A percentile compares a stretch with the other conserved stretches of the same genome.
phyloP scores from a whole-genome alignment of 1,140 invertebrate genomes.

The Phymastichus coffea region DNA sequence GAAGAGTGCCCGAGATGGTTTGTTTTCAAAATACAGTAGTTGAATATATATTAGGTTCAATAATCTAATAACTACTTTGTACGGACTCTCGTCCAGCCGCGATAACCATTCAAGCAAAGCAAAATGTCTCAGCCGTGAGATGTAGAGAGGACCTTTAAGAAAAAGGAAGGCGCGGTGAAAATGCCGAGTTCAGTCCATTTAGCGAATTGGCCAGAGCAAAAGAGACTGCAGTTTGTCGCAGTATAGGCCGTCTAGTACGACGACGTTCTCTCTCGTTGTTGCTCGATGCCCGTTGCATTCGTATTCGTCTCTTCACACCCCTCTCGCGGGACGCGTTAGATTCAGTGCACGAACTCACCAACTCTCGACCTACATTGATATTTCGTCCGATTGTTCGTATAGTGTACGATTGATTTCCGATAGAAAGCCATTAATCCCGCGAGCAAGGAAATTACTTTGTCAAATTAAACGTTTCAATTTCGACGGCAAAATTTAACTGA shows the following conservation, averaged over 20 bases:
- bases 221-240: conserved; percentile 15
- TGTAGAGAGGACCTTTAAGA: conserved; percentile 3
- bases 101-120: too few species aligned
- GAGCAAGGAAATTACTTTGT: too few species aligned
- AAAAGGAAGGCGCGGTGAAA: conserved; percentile 1
- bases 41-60: too few species aligned
- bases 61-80: too few species aligned
- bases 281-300: neutral
- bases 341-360: neutral
- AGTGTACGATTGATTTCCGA: too few species aligned
- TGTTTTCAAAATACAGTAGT: too few species aligned
- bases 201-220: conserved; percentile 9
- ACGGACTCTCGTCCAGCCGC: too few species aligned
- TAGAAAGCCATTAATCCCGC: too few species aligned
- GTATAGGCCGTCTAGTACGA: neutral
- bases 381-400: neutral
- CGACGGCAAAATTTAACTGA: too few species aligned
- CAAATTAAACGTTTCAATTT: too few species aligned
- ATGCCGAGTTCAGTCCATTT: neutral
- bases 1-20: too few species aligned
- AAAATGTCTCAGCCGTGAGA: too few species aligned
- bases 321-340: neutral
- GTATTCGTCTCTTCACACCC: conserved; percentile 3
- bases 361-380: conserved; percentile 1
- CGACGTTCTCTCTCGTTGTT: neutral